Conservation (phyloP, 2,888 invertebrate genomes). For the Pasiphila rectangulata region DNA sequence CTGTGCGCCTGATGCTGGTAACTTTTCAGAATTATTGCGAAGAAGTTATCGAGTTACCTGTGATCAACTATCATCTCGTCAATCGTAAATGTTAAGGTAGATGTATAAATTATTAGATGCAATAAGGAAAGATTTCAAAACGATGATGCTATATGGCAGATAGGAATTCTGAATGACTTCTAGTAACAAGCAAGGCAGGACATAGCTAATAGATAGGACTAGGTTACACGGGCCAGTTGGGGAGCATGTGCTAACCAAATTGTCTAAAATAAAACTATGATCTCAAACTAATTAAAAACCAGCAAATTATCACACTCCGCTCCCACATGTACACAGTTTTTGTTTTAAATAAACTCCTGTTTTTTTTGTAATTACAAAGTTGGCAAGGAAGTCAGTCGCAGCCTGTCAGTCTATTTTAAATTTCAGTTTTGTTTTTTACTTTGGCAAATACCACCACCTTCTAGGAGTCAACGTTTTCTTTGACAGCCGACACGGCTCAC, state of each 20-base stretch:
- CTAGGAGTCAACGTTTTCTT: conserved; percentile 72
- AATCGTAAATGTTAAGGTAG: not conserved
- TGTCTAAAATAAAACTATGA: conserved; percentile 58
- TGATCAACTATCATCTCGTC: not conserved
- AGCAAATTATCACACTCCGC: conserved; percentile 48
- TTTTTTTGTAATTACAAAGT: conserved; percentile 74
- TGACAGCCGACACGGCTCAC: conserved; percentile 70
- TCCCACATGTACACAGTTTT: conserved; percentile 50
- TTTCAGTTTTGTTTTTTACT: conserved; percentile 52
- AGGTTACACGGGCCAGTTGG: conserved; percentile 32
- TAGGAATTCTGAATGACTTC: no score
- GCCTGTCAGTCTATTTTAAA: conserved; percentile 72
- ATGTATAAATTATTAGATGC: no score
- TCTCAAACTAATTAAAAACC: conserved; percentile 53
- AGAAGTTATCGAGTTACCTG: not conserved
- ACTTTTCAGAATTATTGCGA: not conserved
- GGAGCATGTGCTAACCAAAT: conserved; percentile 45
- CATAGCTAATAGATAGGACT: not conserved
- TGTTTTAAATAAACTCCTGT: conserved; percentile 44
- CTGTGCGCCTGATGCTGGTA: conserved; percentile 21
- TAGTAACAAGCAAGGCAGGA: not conserved
- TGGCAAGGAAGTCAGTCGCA: conserved; percentile 70
- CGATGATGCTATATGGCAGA: no score
- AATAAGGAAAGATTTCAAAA: no score
- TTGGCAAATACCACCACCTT: conserved; percentile 66